A percentile compares a stretch with the other conserved stretches of the same genome.
These are phyloP conservation scores for Scolopax bukidnonensis DNA, from an alignment of 2,797 vertebrate species.

Conservation along the genomic window DNA sequence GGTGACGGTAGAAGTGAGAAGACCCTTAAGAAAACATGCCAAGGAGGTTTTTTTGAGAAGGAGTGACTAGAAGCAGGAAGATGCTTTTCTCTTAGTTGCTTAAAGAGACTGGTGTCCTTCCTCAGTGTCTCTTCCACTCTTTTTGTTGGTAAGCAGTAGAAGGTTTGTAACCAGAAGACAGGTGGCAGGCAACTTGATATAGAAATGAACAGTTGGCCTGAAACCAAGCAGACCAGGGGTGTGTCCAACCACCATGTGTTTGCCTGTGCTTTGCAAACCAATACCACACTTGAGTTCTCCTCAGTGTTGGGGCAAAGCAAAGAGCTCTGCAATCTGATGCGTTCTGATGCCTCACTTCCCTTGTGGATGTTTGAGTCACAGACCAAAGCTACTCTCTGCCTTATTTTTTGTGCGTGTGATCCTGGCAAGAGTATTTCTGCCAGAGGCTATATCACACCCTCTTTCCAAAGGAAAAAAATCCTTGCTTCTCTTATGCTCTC, in stretches of 20 bases:
- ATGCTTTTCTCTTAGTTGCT: background rate
- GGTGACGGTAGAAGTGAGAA: background rate
- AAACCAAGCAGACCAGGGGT: background rate
- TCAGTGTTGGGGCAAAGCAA: background rate
- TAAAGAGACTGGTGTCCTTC: background rate
- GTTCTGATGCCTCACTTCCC: background rate
- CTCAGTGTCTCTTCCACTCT: background rate
- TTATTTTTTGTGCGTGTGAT: background rate
- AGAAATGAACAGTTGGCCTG: background rate
- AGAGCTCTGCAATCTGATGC: background rate
- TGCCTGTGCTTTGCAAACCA: conserved; percentile 16
- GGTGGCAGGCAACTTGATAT: background rate
- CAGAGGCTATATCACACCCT: background rate
- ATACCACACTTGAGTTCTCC: background rate
- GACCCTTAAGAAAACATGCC: background rate
- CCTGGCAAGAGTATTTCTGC: background rate
- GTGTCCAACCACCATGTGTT: background rate
- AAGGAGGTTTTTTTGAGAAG: background rate
- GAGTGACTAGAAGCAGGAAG: background rate
- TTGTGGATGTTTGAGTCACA: background rate
- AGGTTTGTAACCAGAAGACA: background rate
- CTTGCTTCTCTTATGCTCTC: background rate
- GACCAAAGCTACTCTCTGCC: background rate
- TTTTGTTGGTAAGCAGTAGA: background rate
- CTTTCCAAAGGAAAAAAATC: background rate